phyloP scores from a whole-genome alignment of 2,888 invertebrate species.

The Thecocarcelia acutangulata region DNA sequence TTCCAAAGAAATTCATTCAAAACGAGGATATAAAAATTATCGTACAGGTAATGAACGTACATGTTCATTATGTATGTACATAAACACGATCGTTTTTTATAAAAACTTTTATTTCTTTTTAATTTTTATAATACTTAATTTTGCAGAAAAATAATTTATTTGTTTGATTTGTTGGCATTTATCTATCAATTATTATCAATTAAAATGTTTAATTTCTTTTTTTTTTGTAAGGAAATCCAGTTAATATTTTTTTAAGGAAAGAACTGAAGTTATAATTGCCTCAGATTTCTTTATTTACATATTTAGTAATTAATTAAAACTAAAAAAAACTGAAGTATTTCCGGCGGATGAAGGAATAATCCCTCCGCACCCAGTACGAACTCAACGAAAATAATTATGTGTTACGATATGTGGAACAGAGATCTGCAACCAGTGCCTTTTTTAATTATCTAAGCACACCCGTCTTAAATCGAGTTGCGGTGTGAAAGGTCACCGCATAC shows the following conservation, averaged over 20 bases:
- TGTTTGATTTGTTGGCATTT: neutral
- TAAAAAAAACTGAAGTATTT: too few species aligned
- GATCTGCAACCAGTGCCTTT: too few species aligned
- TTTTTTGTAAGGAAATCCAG: neutral
- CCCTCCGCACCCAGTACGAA: too few species aligned
- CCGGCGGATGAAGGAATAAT: too few species aligned
- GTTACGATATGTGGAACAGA: too few species aligned
- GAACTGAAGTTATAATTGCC: neutral
- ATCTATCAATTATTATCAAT: neutral
- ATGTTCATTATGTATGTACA: too few species aligned
- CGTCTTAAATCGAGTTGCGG: too few species aligned
- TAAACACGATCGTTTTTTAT: neutral
- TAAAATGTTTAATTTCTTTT: neutral
- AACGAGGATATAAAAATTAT: slow-evolving; percentile 55
- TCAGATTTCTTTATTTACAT: neutral
- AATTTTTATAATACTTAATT: neutral
- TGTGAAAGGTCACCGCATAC: too few species aligned
- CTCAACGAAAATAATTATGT: too few species aligned
- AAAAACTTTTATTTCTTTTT: neutral
- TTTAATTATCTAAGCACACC: too few species aligned
- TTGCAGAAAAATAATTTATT: neutral
- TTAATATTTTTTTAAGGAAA: too few species aligned
- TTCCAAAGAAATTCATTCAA: slow-evolving; percentile 44
- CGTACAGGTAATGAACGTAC: slow-evolving; percentile 44
- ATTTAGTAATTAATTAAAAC: too few species aligned